Conservation (phyloP, 2,113 vertebrate genomes). For the Pygoscelis adeliae region DNA sequence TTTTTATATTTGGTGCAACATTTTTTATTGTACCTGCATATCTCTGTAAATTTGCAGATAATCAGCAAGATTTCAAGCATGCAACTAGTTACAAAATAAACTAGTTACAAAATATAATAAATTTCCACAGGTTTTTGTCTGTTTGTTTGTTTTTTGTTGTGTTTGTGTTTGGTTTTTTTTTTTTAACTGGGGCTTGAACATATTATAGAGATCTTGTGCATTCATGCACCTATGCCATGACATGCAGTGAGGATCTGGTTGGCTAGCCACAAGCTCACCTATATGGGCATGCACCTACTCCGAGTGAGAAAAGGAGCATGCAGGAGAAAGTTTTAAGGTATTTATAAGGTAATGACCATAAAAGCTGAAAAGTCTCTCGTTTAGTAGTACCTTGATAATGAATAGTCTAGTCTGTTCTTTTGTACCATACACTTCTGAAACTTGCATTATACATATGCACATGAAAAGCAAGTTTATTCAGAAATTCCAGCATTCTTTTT, state of each 20-base stretch:
- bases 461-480: background rate
- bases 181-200: background rate
- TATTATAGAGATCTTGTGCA: background rate
- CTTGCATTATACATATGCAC: background rate
- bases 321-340: background rate
- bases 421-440: background rate
- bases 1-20: background rate
- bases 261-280: background rate
- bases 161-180: background rate
- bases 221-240: background rate
- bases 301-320: background rate
- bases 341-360: background rate
- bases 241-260: background rate
- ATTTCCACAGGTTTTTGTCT: background rate
- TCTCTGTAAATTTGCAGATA: background rate
- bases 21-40: background rate
- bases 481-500: background rate
- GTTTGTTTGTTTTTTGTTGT: rapidly evolving
- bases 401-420: background rate
- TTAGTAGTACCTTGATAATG: background rate
- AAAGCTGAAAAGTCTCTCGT: background rate
- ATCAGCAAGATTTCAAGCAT: background rate
- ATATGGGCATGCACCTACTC: background rate
- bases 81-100: background rate
- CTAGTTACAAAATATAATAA: background rate